phyloP scores from a whole-genome alignment of 1,140 invertebrate species.

The Neodiprion pinetum region DNA sequence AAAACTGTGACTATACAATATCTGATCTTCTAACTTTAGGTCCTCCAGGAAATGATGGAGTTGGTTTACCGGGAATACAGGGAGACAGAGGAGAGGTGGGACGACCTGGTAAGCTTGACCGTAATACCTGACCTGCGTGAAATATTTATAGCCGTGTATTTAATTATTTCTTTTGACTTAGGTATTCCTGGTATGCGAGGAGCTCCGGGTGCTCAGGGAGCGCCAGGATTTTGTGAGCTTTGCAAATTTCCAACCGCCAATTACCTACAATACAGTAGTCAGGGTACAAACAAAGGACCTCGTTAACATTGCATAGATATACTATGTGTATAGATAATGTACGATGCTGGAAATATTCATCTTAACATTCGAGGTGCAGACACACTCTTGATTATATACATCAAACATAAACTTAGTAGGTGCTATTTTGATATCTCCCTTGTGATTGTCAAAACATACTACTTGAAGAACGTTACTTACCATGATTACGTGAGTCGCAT shows the following conservation, averaged over 20 bases:
- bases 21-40: slow-evolving; percentile 51
- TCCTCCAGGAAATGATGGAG: slow-evolving; percentile 68
- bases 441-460: background rate
- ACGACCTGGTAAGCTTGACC: slow-evolving; percentile 61
- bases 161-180: slow-evolving; percentile 33
- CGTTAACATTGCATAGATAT: background rate
- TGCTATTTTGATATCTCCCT: background rate
- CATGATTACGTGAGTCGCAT: too few species aligned
- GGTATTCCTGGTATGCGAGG: slow-evolving; percentile 61
- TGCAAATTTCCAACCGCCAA: slow-evolving; percentile 57
- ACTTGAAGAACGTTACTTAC: too few species aligned
- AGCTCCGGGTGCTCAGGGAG: slow-evolving; percentile 63
- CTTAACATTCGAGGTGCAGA: background rate
- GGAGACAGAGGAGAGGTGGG: slow-evolving; percentile 73
- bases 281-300: slow-evolving; percentile 38
- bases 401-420: slow-evolving; percentile 7
- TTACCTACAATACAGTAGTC: slow-evolving; percentile 36
- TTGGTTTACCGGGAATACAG: slow-evolving; percentile 65
- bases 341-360: background rate
- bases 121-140: slow-evolving; percentile 16
- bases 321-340: background rate
- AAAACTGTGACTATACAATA: too few species aligned
- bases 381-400: slow-evolving; percentile 8
- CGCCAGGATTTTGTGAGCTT: slow-evolving; percentile 70
- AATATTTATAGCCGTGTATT: background rate